Conservation (phyloP, 2,888 invertebrate species). For the Lamellibrachia columna region DNA sequence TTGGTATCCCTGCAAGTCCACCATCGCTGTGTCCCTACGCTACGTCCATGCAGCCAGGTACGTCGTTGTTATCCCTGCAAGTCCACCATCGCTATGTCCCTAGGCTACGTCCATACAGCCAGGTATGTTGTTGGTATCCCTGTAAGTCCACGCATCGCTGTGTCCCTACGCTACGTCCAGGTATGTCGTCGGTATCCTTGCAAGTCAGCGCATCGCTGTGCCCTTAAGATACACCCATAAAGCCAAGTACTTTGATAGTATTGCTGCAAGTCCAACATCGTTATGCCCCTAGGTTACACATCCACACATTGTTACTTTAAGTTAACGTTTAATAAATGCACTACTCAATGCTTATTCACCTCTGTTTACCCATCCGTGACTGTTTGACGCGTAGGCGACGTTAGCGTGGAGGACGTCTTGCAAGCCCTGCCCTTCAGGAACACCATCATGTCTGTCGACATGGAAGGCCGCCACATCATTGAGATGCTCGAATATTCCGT, state of each 20-base stretch:
- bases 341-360: background rate
- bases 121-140: too few relatives aligned
- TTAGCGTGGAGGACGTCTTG: conserved; percentile 76
- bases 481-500: conserved; percentile 79
- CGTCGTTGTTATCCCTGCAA: too few relatives aligned
- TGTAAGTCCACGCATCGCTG: too few relatives aligned
- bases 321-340: background rate
- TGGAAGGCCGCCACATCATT: conserved; percentile 76
- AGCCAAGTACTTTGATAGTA: background rate
- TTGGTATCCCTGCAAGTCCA: background rate
- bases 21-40: background rate
- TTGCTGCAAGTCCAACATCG: background rate
- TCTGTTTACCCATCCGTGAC: background rate
- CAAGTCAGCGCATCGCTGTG: background rate
- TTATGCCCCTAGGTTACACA: background rate
- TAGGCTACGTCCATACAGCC: background rate
- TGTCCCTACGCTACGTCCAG: background rate
- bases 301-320: background rate
- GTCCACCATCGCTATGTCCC: background rate
- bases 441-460: conserved; percentile 72
- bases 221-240: background rate
- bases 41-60: background rate
- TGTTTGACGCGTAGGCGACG: conserved; percentile 62
- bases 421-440: conserved; percentile 82
- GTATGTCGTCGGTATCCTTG: background rate